Percentiles rank a stretch among this genome's conserved stretches.
Evolutionary conservation across 2,113 vertebrate genomes (phyloP).

Genomic region (Mobula hypostoma): DNA sequence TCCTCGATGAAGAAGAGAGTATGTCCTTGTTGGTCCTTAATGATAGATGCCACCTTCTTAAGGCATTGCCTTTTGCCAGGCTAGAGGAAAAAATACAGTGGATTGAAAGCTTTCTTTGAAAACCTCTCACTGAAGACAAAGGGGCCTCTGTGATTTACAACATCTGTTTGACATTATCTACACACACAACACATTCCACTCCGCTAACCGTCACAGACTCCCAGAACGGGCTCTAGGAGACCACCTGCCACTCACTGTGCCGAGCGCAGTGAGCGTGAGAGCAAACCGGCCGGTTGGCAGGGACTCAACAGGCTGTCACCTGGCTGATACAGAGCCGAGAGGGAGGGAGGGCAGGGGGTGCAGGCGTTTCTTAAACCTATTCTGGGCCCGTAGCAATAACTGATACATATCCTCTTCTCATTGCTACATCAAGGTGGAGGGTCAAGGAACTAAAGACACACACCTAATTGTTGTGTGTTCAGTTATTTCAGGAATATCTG

Average conservation of each 20-base stretch:
- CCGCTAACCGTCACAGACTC: background rate
- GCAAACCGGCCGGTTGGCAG: background rate
- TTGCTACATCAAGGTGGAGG: too few species aligned
- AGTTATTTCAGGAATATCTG: too few species aligned
- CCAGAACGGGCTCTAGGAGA: constrained; percentile 31
- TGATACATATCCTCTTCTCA: too few species aligned
- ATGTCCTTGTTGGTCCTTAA: too few species aligned
- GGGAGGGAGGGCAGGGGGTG: background rate
- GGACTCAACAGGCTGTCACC: background rate
- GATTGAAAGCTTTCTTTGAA: background rate
- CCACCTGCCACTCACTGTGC: constrained; percentile 12
- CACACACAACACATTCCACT: constrained; percentile 20
- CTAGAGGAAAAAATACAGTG: background rate
- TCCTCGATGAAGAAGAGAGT: too few species aligned
- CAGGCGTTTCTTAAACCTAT: background rate
- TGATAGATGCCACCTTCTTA: too few species aligned
- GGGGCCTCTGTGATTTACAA: constrained; percentile 35
- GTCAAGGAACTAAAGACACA: too few species aligned
- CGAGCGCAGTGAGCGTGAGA: background rate
- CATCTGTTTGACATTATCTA: constrained; percentile 29
- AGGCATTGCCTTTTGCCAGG: too few species aligned
- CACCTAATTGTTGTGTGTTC: too few species aligned
- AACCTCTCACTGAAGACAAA: background rate
- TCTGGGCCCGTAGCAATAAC: background rate
- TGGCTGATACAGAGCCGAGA: background rate